Evolutionary conservation across 2,113 vertebrate species (phyloP).

Genomic region (Gavialis gangeticus): DNA sequence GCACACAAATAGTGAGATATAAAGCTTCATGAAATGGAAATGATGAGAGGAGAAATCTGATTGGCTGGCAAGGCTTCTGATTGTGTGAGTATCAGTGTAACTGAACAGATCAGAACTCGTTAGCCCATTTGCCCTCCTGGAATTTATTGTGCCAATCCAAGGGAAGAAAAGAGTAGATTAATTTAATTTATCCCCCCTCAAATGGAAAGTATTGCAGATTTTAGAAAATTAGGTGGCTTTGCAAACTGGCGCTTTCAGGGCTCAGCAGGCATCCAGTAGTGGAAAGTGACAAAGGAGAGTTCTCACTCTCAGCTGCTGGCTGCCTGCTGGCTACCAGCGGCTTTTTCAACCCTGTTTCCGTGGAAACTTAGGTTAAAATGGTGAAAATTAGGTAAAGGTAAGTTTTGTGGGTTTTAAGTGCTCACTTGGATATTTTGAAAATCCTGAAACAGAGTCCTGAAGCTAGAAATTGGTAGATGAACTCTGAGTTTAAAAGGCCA

Average conservation of each 20-base stretch:
- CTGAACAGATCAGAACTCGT: slow-evolving; percentile 53
- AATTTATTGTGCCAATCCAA: slow-evolving; percentile 69
- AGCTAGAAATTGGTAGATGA: slow-evolving; percentile 66
- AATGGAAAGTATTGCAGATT: slow-evolving; percentile 72
- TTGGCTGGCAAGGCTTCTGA: slow-evolving; percentile 35
- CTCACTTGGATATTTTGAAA: slow-evolving; percentile 70
- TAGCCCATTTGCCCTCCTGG: slow-evolving; percentile 65
- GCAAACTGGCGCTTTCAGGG: slow-evolving; percentile 68
- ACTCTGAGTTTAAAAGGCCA: slow-evolving; percentile 66
- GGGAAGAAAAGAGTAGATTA: slow-evolving; percentile 67
- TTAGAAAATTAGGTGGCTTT: slow-evolving; percentile 71
- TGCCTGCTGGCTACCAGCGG: slow-evolving; percentile 75
- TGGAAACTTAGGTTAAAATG: slow-evolving; percentile 79
- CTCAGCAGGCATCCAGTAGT: slow-evolving; percentile 75
- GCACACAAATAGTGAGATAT: neutral
- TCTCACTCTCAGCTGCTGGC: slow-evolving; percentile 77
- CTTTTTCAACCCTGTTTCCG: slow-evolving; percentile 78
- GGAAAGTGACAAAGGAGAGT: slow-evolving; percentile 79
- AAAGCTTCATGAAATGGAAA: slow-evolving; percentile 16
- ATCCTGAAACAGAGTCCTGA: slow-evolving; percentile 52
- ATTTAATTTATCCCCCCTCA: slow-evolving; percentile 65
- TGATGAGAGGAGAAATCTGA: slow-evolving; percentile 15
- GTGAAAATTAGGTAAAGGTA: slow-evolving; percentile 80
- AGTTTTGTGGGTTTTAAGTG: slow-evolving; percentile 75
- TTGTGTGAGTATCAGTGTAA: slow-evolving; percentile 17